These are phyloP conservation scores for Austrofundulus limnaeus DNA, from an alignment of 2,113 vertebrate species.

Conservation along the genomic window DNA sequence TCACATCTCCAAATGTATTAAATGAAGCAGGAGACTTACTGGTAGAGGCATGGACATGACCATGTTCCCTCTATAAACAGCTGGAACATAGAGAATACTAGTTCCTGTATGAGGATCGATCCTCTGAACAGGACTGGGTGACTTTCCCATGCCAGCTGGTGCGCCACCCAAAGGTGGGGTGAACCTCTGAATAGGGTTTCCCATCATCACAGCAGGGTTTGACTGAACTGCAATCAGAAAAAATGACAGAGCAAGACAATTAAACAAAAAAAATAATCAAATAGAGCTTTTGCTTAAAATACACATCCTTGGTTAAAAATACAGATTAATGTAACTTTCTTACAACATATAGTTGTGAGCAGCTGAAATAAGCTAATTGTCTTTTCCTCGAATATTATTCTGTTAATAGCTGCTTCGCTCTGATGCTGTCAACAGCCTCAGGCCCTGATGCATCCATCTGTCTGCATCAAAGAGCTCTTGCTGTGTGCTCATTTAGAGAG, in stretches of 20 bases:
- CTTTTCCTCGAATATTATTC: conserved; percentile 1
- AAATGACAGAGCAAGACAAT: background rate
- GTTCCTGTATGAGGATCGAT: conserved; percentile 97
- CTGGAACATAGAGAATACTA: conserved; percentile 97
- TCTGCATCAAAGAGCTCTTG: conserved; percentile 7
- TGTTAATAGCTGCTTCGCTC: conserved; percentile 17
- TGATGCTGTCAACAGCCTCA: conserved; percentile 14
- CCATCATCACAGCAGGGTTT: conserved; percentile 93
- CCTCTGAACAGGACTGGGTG: conserved; percentile 97
- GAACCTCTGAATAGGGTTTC: conserved; percentile 94
- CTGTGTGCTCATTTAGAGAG: background rate
- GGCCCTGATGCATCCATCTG: conserved; percentile 25
- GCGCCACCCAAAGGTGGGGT: conserved; percentile 91
- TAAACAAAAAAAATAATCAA: too few relatives aligned
- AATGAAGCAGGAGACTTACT: conserved; percentile 77
- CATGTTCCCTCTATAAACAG: conserved; percentile 98
- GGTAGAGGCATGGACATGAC: conserved; percentile 98
- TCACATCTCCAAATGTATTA: background rate
- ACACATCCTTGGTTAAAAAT: background rate
- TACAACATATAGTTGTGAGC: too few relatives aligned
- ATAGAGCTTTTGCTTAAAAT: background rate
- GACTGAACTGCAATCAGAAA: conserved; percentile 85
- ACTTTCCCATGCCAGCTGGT: conserved; percentile 89
- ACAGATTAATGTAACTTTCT: background rate
- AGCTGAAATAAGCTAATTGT: background rate